Evolutionary conservation across 1,140 invertebrate genomes (phyloP).

Genomic region (Melitaea cinxia): DNA sequence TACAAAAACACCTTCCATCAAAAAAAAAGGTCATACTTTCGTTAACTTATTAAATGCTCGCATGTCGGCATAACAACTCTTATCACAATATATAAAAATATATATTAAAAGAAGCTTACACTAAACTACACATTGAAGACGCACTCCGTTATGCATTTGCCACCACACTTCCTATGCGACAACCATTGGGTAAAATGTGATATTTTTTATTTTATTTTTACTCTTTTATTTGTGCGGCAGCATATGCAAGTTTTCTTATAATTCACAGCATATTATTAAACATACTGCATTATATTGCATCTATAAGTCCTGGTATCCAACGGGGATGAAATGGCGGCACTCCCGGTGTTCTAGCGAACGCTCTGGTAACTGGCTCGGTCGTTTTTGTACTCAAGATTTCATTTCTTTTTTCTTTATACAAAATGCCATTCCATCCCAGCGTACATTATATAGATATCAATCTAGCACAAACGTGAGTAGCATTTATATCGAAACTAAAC

Average conservation of each 20-base stretch:
- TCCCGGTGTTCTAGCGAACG: constrained; percentile 38
- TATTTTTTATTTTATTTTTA: constrained; percentile 53
- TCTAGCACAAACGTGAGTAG: constrained; percentile 45
- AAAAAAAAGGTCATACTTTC: constrained; percentile 48
- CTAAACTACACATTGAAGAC: constrained; percentile 78
- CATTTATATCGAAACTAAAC: constrained; percentile 60
- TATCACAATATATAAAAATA: constrained; percentile 82
- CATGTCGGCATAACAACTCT: constrained; percentile 77
- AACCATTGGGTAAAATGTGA: constrained; percentile 52
- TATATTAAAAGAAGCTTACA: constrained; percentile 80
- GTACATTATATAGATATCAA: constrained; percentile 39
- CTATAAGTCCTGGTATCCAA: constrained; percentile 49
- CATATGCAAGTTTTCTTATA: constrained; percentile 68
- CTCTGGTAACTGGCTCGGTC: constrained; percentile 73
- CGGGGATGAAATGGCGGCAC: constrained; percentile 56
- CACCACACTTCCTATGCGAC: constrained; percentile 69
- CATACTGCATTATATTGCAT: constrained; percentile 64
- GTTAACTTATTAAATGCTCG: constrained; percentile 78
- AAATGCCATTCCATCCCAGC: constrained; percentile 55
- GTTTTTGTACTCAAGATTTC: constrained; percentile 66
- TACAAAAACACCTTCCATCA: constrained; percentile 20
- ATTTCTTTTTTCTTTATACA: constrained; percentile 25
- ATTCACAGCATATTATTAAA: constrained; percentile 72
- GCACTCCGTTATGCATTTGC: constrained; percentile 76
- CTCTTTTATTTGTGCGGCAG: constrained; percentile 76